Evolutionary conservation across 1,140 invertebrate species (phyloP).

Genomic region (Nasonia giraulti): DNA sequence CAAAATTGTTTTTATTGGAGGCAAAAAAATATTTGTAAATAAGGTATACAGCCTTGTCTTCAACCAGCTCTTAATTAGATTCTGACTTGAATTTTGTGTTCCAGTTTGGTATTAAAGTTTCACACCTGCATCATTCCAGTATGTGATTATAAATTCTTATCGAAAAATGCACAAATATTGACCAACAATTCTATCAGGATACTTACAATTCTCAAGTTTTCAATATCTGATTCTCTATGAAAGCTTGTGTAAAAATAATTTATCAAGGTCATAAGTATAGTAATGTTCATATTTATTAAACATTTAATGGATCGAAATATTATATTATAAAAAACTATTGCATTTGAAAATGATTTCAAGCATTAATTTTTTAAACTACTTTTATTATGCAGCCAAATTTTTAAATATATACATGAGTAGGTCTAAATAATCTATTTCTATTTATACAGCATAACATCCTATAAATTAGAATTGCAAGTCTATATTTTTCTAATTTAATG

Average conservation of each 20-base stretch:
- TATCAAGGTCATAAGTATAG: not conserved
- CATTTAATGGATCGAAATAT: not conserved
- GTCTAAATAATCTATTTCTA: not conserved
- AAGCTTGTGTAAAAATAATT: not conserved
- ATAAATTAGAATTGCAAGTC: too few relatives aligned
- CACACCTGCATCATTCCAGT: not conserved
- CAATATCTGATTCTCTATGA: not conserved
- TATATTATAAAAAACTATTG: not conserved
- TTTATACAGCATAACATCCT: not conserved
- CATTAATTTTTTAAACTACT: not conserved
- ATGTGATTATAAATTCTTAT: not conserved
- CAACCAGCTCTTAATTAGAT: not conserved
- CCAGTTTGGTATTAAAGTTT: not conserved
- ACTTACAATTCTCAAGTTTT: not conserved
- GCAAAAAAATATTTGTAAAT: not conserved
- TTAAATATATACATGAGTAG: not conserved
- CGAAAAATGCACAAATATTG: not conserved
- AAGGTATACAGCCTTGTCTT: not conserved
- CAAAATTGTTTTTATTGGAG: not conserved
- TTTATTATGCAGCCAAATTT: not conserved
- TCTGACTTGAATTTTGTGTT: not conserved
- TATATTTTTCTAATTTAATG: too few relatives aligned
- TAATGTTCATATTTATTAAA: too few relatives aligned
- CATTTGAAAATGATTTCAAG: not conserved
- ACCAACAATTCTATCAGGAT: not conserved